A percentile compares a stretch with the other conserved stretches of the same genome.
phyloP scores from a whole-genome alignment of 1,140 invertebrate species.

The Drosophila suzukii region DNA sequence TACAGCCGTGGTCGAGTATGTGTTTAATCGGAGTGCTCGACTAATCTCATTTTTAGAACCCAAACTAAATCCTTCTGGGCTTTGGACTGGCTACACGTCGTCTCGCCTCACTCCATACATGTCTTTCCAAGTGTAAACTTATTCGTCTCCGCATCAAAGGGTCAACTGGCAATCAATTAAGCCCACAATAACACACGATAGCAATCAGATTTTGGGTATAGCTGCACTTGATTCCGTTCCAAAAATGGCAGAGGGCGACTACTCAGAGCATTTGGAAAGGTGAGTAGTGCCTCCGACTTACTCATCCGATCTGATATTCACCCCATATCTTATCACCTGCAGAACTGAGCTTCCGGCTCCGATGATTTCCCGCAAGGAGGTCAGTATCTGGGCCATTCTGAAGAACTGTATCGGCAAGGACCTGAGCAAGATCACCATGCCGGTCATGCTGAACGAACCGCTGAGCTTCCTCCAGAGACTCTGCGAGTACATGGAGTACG shows the following conservation, averaged over 20 bases:
- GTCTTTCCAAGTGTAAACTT: slow-evolving; percentile 22
- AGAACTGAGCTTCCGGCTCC: slow-evolving; percentile 93
- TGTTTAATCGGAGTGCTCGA: slow-evolving; percentile 13
- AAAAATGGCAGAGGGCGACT: slow-evolving; percentile 26
- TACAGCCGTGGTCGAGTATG: not conserved
- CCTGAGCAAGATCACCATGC: slow-evolving; percentile 98
- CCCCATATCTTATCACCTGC: slow-evolving; percentile 42
- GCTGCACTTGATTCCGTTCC: slow-evolving; percentile 10
- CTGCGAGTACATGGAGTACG: slow-evolving; percentile 98
- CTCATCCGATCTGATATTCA: slow-evolving; percentile 35
- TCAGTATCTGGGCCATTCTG: slow-evolving; percentile 97
- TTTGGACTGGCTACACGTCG: slow-evolving; percentile 1
- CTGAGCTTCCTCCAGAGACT: slow-evolving; percentile 97
- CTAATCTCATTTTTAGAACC: slow-evolving; percentile 27
- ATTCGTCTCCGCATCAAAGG: slow-evolving; percentile 29
- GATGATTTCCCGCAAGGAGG: slow-evolving; percentile 94
- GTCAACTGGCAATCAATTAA: slow-evolving; percentile 34
- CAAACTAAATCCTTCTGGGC: slow-evolving; percentile 19
- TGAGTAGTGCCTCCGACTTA: slow-evolving; percentile 5
- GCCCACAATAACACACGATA: slow-evolving; percentile 2
- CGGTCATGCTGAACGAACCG: slow-evolving; percentile 98
- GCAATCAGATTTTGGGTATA: slow-evolving; percentile 17
- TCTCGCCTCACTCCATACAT: slow-evolving; percentile 12
- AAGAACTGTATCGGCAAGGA: slow-evolving; percentile 98
- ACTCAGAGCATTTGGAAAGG: slow-evolving; percentile 29